Conservation (phyloP, 2,888 invertebrate genomes). For the Limnephilus rhombicus region DNA sequence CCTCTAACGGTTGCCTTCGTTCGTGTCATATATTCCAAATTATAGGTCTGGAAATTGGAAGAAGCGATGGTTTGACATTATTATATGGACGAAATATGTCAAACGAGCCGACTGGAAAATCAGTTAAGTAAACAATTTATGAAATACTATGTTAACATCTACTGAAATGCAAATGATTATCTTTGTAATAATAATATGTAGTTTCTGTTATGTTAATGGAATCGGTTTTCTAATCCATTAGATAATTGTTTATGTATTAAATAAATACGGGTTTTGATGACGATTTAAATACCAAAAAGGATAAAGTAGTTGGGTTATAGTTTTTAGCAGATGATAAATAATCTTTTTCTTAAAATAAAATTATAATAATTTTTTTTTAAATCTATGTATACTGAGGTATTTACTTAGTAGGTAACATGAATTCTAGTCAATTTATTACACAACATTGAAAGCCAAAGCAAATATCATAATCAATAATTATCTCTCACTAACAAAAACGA, state of each 20-base stretch:
- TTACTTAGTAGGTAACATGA: not conserved
- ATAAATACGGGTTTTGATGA: not conserved
- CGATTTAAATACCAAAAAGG: not conserved
- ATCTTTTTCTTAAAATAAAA: not conserved
- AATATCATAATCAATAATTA: not conserved
- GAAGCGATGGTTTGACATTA: conserved; percentile 29
- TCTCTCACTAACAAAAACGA: not conserved
- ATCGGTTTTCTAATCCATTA: not conserved
- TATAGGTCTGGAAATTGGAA: conserved; percentile 34
- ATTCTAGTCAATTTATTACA: not conserved
- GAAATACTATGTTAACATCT: not conserved
- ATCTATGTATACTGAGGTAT: not conserved
- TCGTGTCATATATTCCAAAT: conserved; percentile 49
- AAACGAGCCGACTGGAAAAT: conserved; percentile 16
- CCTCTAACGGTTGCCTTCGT: conserved; percentile 42
- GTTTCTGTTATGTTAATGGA: not conserved
- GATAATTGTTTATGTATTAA: not conserved
- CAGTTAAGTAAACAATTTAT: conserved; percentile 8
- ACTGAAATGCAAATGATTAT: not conserved
- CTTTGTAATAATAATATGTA: not conserved
- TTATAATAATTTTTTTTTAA: too few relatives aligned
- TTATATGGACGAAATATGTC: conserved; percentile 3
- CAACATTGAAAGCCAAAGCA: not conserved
- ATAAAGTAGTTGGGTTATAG: too few relatives aligned
- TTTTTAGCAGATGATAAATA: not conserved